These are phyloP conservation scores for Syngnathoides biaculeatus DNA, from an alignment of 2,113 vertebrate genomes.

Conservation along the genomic window DNA sequence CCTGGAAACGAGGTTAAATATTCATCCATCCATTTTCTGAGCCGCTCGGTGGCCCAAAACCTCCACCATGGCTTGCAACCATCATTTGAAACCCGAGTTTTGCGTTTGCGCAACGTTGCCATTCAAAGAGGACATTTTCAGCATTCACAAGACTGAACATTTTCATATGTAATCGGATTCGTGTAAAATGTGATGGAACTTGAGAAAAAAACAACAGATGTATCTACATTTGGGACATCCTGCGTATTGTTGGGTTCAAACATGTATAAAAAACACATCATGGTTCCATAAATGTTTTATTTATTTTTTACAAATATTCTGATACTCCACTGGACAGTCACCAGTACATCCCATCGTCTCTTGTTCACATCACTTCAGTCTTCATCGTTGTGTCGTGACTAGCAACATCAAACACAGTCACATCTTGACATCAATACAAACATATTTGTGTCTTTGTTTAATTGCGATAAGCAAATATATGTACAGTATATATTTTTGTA, in stretches of 20 bases:
- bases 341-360: not conserved
- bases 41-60: too few relatives aligned
- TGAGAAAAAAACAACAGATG: too few relatives aligned
- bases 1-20: not conserved
- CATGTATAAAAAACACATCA: constrained; percentile 4
- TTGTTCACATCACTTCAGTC: constrained; percentile 16
- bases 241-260: not conserved
- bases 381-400: constrained; percentile 36
- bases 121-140: too few relatives aligned
- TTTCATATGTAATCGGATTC: too few relatives aligned
- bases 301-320: not conserved
- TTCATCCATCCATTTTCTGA: too few relatives aligned
- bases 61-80: too few relatives aligned
- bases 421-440: not conserved
- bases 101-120: too few relatives aligned
- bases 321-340: constrained; percentile 9
- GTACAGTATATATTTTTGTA: too few relatives aligned
- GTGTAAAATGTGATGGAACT: too few relatives aligned
- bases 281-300: constrained; percentile 35
- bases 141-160: too few relatives aligned
- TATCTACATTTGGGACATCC: too few relatives aligned
- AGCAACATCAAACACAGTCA: not conserved
- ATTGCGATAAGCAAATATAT: not conserved
- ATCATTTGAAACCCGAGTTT: too few relatives aligned
- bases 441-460: not conserved